These are phyloP conservation scores for Sebastes vulpes DNA, from an alignment of 2,797 vertebrate species.

Conservation along the genomic window DNA sequence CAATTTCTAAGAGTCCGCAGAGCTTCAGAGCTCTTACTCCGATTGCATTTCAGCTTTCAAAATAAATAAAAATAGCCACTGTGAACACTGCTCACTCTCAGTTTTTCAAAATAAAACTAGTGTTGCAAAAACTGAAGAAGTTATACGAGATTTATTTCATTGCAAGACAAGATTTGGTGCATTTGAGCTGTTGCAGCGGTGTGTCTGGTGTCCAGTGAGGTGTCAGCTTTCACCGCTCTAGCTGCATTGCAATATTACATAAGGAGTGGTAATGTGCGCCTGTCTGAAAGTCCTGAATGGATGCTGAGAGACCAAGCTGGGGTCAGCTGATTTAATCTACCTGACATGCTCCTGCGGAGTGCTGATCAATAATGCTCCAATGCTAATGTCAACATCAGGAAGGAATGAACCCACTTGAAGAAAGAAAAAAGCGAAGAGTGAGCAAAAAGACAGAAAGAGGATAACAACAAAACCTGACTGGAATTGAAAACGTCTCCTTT, in stretches of 20 bases:
- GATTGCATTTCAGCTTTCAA: background rate
- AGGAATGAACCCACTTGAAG: conserved; percentile 55
- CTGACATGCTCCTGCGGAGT: conserved; percentile 65
- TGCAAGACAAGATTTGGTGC: background rate
- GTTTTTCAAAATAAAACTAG: background rate
- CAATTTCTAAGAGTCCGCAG: background rate
- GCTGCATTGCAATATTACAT: conserved; percentile 43
- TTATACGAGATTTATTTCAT: background rate
- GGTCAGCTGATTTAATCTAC: conserved; percentile 82
- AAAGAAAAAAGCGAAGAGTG: background rate
- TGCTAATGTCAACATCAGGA: conserved; percentile 64
- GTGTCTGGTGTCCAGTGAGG: background rate
- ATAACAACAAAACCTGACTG: conserved; percentile 60
- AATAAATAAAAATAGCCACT: background rate
- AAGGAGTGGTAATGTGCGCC: conserved; percentile 30
- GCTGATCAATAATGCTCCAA: conserved; percentile 76
- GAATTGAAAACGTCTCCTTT: conserved; percentile 69
- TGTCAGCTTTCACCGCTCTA: conserved; percentile 22
- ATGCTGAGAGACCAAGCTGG: conserved; percentile 44
- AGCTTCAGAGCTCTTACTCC: background rate
- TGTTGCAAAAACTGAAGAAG: background rate
- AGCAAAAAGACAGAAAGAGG: conserved; percentile 18
- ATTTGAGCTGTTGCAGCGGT: background rate
- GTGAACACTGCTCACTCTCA: background rate
- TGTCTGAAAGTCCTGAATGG: conserved; percentile 31